A percentile compares a stretch with the other conserved stretches of the same genome.
These are phyloP conservation scores for Solenopsis fugax DNA, from an alignment of 1,140 invertebrate genomes.

Conservation along the genomic window DNA sequence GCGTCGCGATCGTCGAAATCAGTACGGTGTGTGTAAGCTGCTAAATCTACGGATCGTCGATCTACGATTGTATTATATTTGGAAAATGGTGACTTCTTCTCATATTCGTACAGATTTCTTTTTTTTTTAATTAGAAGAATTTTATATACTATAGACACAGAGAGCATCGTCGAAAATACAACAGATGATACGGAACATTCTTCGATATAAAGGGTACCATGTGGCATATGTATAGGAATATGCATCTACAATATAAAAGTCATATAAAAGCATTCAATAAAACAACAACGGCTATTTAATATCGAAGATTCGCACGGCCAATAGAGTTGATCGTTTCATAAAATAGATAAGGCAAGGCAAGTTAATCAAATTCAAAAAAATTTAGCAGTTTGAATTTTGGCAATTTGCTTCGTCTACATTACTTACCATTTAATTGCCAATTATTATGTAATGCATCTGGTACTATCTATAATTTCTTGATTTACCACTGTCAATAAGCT, in stretches of 20 bases:
- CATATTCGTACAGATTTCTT: neutral
- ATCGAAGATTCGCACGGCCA: constrained; percentile 57
- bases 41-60: constrained; percentile 48
- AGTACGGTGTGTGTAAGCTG: constrained; percentile 24
- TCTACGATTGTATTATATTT: constrained; percentile 31
- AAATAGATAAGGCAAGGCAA: neutral
- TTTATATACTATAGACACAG: neutral
- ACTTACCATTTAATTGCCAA: constrained; percentile 5
- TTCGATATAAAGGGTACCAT: constrained; percentile 6
- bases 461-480: neutral
- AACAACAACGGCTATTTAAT: constrained; percentile 45
- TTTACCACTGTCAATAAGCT: constrained; percentile 6
- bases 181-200: constrained; percentile 24
- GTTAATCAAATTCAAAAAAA: neutral
- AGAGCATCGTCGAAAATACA: constrained; percentile 10
- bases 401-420: neutral
- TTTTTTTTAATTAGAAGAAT: constrained; percentile 13
- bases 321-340: neutral
- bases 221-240: neutral
- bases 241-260: constrained; percentile 52
- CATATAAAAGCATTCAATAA: constrained; percentile 51
- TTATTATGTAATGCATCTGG: neutral
- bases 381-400: neutral
- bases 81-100: neutral
- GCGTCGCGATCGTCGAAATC: constrained; percentile 46